Evolutionary conservation across 2,888 invertebrate genomes (phyloP), one percentile per base, ranked within the genome.

Genomic region (Catocala fraxini): DNA sequence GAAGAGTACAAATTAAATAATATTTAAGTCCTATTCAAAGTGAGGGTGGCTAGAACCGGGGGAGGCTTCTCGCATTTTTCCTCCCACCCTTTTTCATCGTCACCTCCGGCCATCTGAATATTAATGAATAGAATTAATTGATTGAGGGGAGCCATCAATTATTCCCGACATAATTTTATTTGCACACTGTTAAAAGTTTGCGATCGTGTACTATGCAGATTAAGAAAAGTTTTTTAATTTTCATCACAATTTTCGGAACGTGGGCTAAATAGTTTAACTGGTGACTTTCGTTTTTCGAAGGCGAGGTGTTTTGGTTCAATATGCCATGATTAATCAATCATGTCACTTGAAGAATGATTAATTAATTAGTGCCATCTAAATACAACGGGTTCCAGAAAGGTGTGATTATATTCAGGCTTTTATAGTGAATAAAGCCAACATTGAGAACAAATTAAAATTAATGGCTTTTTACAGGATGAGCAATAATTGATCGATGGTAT

Each of bases 61-160:
- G 59, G 66, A 51, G 48, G 35, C 54, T 45, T 39, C 68, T 60
- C 67, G 61, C 59, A 64, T 76, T 71, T 71, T 67, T 68, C 67
- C 61, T 59, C 56, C 63, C 63, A 7, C 66, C 62, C 61, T 61
- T 60, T 65, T 70, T 60, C 70, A 70, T 69, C 78, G 76, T 75
- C 73, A 70, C 73, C 78, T 77, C 78, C 56, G 68, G 70, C 57
- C 67, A 67, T 66, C 73, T 80, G 84, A 83, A 85, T 84, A 84
- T 82, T 82, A 82, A 85, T 77, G 75, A 72, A 73, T 68, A 60
- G 75, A 77, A 81, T 80, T 82, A 84, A 85, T 84, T 83, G 82
- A 83, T 85, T 80, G 84, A 79, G 77, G 77, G 80, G 68, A 71
- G 61, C 73, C 80, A 82, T 83, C 84, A 85, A 82, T 84, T 85